These are phyloP conservation scores for Beaufortia kweichowensis DNA, from an alignment of 2,113 vertebrate genomes.

Conservation along the genomic window DNA sequence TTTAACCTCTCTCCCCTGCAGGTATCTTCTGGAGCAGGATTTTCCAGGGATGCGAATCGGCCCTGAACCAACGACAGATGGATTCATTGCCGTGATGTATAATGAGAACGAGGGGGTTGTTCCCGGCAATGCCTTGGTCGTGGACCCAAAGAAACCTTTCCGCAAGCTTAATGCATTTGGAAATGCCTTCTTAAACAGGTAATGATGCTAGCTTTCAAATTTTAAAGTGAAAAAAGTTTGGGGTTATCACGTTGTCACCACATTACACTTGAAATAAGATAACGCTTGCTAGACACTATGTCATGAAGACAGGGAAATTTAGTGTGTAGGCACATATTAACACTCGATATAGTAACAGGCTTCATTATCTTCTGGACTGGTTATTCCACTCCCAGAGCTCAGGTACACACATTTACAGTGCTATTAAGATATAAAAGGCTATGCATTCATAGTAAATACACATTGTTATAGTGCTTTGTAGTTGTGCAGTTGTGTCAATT, in stretches of 20 bases:
- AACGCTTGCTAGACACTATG: background rate
- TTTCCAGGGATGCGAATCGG: conserved; percentile 98
- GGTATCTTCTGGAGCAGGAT: conserved; percentile 93
- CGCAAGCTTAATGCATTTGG: conserved; percentile 93
- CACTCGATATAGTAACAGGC: conserved; percentile 3
- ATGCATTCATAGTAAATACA: background rate
- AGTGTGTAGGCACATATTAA: conserved; percentile 1
- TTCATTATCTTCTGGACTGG: background rate
- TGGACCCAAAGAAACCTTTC: conserved; percentile 94
- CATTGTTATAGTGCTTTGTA: background rate
- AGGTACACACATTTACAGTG: background rate
- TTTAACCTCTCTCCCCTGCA: conserved; percentile 51
- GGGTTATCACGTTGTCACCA: background rate
- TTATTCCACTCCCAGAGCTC: background rate
- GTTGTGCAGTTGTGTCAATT: background rate
- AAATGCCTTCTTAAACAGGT: conserved; percentile 96
- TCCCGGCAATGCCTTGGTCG: conserved; percentile 93
- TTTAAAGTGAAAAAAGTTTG: background rate
- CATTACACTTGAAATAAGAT: background rate
- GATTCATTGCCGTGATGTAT: conserved; percentile 97
- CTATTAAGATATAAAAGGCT: background rate
- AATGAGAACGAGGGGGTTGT: conserved; percentile 88
- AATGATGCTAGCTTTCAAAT: conserved; percentile 15
- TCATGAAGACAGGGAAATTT: background rate
- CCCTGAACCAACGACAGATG: conserved; percentile 94